Percentiles rank a stretch among this genome's conserved stretches.
Evolutionary conservation across 2,888 invertebrate species (phyloP).

Genomic region (Idaea straminata): DNA sequence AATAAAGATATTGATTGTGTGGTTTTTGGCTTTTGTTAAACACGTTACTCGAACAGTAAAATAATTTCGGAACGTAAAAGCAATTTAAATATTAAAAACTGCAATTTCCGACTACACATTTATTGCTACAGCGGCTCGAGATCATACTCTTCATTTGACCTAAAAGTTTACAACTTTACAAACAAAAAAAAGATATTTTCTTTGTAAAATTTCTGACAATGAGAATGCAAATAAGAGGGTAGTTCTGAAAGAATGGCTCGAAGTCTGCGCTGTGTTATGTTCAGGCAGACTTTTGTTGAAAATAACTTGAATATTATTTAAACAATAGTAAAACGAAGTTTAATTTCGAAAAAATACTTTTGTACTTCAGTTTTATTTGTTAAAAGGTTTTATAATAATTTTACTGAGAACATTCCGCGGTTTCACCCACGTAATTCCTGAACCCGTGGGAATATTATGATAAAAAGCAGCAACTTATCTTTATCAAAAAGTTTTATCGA

Average conservation of each 20-base stretch:
- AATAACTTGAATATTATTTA: neutral
- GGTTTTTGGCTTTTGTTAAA: no score
- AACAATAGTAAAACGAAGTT: neutral
- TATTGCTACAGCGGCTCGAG: neutral
- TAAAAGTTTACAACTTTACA: neutral
- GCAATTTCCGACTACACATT: neutral
- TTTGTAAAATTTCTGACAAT: neutral
- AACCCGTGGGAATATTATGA: no score
- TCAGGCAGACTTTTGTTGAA: neutral
- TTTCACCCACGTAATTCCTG: no score
- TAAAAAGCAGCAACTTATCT: no score
- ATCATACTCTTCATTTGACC: neutral
- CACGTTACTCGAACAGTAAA: neutral
- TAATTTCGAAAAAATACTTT: neutral
- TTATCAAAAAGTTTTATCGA: no score
- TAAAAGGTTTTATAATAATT: neutral
- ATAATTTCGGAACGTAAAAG: neutral
- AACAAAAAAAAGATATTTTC: neutral
- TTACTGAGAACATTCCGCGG: neutral
- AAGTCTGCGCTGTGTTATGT: neutral
- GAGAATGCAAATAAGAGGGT: conserved; percentile 1
- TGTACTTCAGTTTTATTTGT: neutral
- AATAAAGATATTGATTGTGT: no score
- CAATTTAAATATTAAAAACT: neutral
- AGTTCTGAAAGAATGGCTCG: neutral